A percentile compares a stretch with the other conserved stretches of the same genome.
Evolutionary conservation across 2,113 vertebrate genomes (phyloP).

Genomic region (Saccopteryx bilineata): DNA sequence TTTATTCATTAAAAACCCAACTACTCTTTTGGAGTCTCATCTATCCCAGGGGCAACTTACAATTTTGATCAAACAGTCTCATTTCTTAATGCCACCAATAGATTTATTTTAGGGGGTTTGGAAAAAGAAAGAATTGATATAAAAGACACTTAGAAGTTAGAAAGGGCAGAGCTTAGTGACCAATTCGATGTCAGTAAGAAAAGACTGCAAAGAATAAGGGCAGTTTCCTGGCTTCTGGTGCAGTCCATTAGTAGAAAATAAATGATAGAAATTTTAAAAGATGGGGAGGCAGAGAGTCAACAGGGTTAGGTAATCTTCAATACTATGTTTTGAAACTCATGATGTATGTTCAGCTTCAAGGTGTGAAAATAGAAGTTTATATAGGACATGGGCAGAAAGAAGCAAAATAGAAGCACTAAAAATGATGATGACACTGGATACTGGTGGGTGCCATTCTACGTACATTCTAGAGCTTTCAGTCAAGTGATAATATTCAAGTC

Average conservation of each 20-base stretch:
- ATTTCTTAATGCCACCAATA: background rate
- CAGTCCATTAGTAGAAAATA: background rate
- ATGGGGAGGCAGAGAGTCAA: background rate
- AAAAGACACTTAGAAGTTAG: background rate
- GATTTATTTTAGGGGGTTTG: background rate
- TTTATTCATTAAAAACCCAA: background rate
- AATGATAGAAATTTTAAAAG: background rate
- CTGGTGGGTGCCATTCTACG: background rate
- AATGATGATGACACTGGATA: background rate
- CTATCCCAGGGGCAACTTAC: background rate
- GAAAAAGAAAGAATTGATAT: background rate
- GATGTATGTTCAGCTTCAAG: background rate
- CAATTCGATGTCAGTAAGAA: background rate
- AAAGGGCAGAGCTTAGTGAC: background rate
- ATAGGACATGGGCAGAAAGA: background rate
- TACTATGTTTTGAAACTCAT: slow-evolving; percentile 10
- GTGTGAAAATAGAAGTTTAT: background rate
- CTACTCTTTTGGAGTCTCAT: background rate
- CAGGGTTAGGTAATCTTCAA: background rate
- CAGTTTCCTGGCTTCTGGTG: background rate
- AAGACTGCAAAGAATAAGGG: background rate
- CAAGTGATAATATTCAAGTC: background rate
- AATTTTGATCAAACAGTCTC: background rate
- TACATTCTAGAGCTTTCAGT: background rate
- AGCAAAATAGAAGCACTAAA: background rate